Evolutionary conservation across 2,888 invertebrate genomes (phyloP), one percentile per base, ranked within the genome.

Genomic region (Acanthacorydalis orientalis): DNA sequence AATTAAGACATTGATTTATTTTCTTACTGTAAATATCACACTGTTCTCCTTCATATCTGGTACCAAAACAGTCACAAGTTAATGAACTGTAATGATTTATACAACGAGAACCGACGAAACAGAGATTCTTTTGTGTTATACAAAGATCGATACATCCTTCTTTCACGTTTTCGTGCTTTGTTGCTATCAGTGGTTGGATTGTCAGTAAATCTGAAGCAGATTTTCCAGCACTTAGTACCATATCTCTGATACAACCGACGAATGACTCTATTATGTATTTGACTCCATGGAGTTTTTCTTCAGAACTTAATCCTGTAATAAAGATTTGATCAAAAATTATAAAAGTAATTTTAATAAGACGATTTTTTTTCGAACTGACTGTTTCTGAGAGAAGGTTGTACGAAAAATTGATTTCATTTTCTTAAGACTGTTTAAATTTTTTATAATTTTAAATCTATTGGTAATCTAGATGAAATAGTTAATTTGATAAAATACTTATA

Each of bases 261-360:
- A 91, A 91, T 7, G 89, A 89, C 68, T 89, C 89, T 56, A 90
- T 90, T 50, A 90, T 88, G 63, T 90, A 91, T 67, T 89, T 89
- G 1, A 90, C 87, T 48, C 89, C 89, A 61, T 90, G 85, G 31
- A 88, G 72, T 61, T 83, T 80, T 64, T 90, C 89, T 65, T 88
- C 88, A 1, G 88, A 87, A 58, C 89, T 89, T 53, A 90, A 69
- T 58, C 87, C 86, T 84, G 59, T 38, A 60, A 57, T 45, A 8
- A 37, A 12, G 7, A 37, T 6, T 35, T 12, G n/a, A n/a, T n/a
- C n/a, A n/a, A n/a, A n/a, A n/a, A n/a, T n/a, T n/a, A n/a, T n/a
- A n/a, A n/a, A n/a, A n/a, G n/a, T n/a, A n/a, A n/a, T n/a, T n/a
- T n/a, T n/a, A n/a, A n/a, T n/a, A n/a, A n/a, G n/a, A n/a, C n/a